A percentile compares a stretch with the other conserved stretches of the same genome.
Evolutionary conservation across 2,888 invertebrate genomes (phyloP).

Genomic region (Aphidius colemani): DNA sequence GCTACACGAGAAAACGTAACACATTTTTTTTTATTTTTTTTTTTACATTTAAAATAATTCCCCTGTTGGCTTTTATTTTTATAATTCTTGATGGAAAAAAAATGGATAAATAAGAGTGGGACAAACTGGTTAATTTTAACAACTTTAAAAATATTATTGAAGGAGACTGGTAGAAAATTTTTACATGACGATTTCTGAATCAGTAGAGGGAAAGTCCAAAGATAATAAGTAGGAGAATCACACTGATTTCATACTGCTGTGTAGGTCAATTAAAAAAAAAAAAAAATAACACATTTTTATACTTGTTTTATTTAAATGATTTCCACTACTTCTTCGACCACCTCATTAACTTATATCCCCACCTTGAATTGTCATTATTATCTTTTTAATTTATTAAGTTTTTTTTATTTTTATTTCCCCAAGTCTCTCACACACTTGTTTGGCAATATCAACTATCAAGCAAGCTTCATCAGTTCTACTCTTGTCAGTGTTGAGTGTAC

Average conservation of each 20-base stretch:
- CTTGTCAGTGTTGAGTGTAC: conserved; percentile 15
- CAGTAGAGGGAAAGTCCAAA: conserved; percentile 57
- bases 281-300: conserved; percentile 34
- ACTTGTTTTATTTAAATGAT: conserved; percentile 14
- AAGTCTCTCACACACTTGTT: conserved; percentile 25
- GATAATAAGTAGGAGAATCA: conserved; percentile 49
- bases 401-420: conserved; percentile 30
- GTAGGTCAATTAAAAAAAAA: conserved; percentile 40
- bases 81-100: no score
- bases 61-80: no score
- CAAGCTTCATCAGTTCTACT: conserved; percentile 11
- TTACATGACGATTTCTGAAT: conserved; percentile 16
- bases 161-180: conserved; percentile 30
- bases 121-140: conserved; percentile 59
- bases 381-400: conserved; percentile 13
- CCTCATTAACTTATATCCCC: conserved; percentile 19
- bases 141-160: conserved; percentile 36
- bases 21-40: no score
- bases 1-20: no score
- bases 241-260: conserved; percentile 42
- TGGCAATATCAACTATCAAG: conserved; percentile 9
- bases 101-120: conserved; percentile 47
- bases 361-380: conserved; percentile 20
- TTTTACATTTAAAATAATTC: no score
- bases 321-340: conserved; percentile 4